Conservation (phyloP, 2,113 vertebrate species). For the Perccottus glenii region DNA sequence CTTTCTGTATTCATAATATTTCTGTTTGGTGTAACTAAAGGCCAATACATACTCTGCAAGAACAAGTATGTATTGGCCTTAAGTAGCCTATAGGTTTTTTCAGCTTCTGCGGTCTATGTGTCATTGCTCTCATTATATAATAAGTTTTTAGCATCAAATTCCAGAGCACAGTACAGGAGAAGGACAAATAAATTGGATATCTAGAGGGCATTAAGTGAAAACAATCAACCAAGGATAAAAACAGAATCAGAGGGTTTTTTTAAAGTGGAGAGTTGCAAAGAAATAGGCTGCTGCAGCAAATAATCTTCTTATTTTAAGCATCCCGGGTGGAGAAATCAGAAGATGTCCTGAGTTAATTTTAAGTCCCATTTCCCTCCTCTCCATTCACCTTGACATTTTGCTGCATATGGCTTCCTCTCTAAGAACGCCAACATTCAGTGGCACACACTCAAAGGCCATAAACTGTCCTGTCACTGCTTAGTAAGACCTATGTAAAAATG, state of each 20-base stretch:
- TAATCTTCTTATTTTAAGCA: not conserved
- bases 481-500: slow-evolving; percentile 10
- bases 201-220: slow-evolving; percentile 8
- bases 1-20: too few species aligned
- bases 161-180: slow-evolving; percentile 8
- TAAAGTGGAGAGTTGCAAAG: not conserved
- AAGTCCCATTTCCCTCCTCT: slow-evolving; percentile 7
- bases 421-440: slow-evolving; percentile 13
- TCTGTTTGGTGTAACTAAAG: too few species aligned
- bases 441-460: slow-evolving; percentile 20
- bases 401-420: slow-evolving; percentile 9
- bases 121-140: too few species aligned
- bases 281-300: not conserved
- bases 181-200: slow-evolving; percentile 17
- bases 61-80: too few species aligned
- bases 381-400: slow-evolving; percentile 49
- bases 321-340: not conserved
- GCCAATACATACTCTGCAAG: too few species aligned
- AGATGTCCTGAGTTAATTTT: not conserved
- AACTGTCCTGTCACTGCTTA: slow-evolving; percentile 16
- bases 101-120: too few species aligned
- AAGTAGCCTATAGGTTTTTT: too few species aligned
- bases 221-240: slow-evolving; percentile 6
- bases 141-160: too few species aligned
- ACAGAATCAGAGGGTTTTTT: not conserved